A percentile compares a stretch with the other conserved stretches of the same genome.
Conservation (phyloP, 2,797 vertebrate species). For the Lacerta viridis region DNA sequence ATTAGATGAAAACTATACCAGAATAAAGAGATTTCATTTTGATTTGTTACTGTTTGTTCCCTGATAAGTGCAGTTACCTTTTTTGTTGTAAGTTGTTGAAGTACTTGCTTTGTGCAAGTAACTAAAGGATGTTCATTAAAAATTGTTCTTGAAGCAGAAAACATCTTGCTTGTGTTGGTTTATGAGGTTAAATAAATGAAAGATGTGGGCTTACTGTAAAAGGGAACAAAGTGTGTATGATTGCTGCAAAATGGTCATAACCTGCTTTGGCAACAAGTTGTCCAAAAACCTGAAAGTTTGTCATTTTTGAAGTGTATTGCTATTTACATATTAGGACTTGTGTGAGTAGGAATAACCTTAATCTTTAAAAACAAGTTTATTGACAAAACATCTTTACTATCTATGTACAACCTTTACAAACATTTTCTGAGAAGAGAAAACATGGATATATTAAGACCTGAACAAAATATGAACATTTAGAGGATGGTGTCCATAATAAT, state of each 20-base stretch:
- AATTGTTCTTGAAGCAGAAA: conserved; percentile 4
- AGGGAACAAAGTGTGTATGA: not conserved
- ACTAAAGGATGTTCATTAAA: conserved; percentile 30
- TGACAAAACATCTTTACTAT: not conserved
- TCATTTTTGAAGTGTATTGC: not conserved
- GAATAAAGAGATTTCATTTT: not conserved
- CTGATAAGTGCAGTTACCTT: not conserved
- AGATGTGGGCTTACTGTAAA: not conserved
- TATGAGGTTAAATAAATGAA: not conserved
- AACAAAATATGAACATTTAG: conserved; percentile 29
- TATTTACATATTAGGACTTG: not conserved
- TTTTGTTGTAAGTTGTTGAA: not conserved
- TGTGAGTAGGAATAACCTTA: not conserved
- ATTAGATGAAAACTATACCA: not conserved
- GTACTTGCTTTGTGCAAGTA: not conserved
- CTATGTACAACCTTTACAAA: conserved; percentile 13
- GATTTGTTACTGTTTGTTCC: not conserved
- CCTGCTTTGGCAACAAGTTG: not conserved
- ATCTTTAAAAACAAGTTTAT: not conserved
- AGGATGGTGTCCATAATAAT: conserved; percentile 86
- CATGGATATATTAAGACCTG: not conserved
- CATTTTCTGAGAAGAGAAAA: conserved; percentile 4
- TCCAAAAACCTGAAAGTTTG: not conserved
- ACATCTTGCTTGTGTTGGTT: not conserved
- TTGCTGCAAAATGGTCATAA: not conserved